Conservation (phyloP, 1,140 invertebrate species). For the Cryptotermes secundus region DNA sequence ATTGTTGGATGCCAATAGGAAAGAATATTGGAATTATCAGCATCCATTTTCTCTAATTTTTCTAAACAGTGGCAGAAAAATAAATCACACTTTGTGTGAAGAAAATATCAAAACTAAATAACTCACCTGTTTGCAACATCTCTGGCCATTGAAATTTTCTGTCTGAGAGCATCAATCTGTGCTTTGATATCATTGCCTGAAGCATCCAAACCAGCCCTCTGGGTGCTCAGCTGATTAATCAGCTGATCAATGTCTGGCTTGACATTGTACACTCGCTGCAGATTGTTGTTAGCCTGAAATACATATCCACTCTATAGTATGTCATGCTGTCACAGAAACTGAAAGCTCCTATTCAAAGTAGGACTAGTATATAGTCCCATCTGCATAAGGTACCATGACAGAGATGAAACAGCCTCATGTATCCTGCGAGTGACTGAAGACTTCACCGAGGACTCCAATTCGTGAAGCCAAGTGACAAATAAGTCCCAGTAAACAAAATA, state of each 20-base stretch:
- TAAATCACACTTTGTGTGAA: background rate
- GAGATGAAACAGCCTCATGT: too few relatives aligned
- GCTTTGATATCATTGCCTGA: slow-evolving; percentile 61
- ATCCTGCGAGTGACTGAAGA: too few relatives aligned
- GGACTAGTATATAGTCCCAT: too few relatives aligned
- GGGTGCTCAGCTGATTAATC: slow-evolving; percentile 57
- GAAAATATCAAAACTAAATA: background rate
- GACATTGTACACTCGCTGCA: slow-evolving; percentile 58
- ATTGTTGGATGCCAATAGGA: too few relatives aligned
- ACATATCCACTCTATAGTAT: background rate
- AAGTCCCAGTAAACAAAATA: too few relatives aligned
- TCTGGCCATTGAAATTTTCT: slow-evolving; percentile 76
- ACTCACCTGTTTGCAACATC: slow-evolving; percentile 64
- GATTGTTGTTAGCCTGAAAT: slow-evolving; percentile 51
- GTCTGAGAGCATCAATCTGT: slow-evolving; percentile 70
- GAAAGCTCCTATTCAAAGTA: too few relatives aligned
- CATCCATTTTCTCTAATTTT: slow-evolving; percentile 27
- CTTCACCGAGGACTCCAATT: too few relatives aligned
- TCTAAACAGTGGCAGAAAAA: background rate
- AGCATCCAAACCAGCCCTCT: slow-evolving; percentile 57
- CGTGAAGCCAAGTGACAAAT: too few relatives aligned
- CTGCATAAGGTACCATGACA: too few relatives aligned
- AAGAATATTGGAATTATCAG: background rate
- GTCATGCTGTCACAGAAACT: background rate
- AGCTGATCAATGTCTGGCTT: slow-evolving; percentile 62